Evolutionary conservation across 1,140 invertebrate species (phyloP).

Genomic region (Wiebesia pumilae): DNA sequence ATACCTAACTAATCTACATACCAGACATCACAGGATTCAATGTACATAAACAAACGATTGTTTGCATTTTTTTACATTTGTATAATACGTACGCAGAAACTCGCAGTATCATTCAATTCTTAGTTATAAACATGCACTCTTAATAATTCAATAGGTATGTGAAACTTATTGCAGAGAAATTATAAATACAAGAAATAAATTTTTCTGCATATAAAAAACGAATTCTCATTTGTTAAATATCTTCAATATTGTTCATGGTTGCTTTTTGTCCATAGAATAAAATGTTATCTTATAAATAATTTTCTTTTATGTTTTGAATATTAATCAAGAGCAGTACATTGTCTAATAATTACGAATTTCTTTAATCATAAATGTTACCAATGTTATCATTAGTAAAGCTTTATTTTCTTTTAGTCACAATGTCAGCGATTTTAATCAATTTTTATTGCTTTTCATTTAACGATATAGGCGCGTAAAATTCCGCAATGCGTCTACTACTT

Average conservation of each 20-base stretch:
- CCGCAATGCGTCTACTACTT: constrained; percentile 81
- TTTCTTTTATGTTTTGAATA: constrained; percentile 5
- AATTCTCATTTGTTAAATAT: constrained; percentile 8
- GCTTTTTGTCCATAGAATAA: constrained; percentile 29
- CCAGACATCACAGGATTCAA: constrained; percentile 51
- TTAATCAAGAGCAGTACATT: constrained; percentile 22
- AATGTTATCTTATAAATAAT: constrained; percentile 9
- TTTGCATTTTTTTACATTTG: constrained; percentile 53
- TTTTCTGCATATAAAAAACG: constrained; percentile 30
- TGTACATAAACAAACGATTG: constrained; percentile 50
- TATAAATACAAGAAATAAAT: constrained; percentile 39
- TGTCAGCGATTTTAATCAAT: constrained; percentile 13
- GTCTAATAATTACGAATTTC: constrained; percentile 19
- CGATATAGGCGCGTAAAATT: constrained; percentile 87
- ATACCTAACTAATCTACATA: constrained; percentile 41
- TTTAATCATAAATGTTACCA: constrained; percentile 36
- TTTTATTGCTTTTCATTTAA: constrained; percentile 69
- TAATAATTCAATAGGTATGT: constrained; percentile 33
- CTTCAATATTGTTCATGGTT: constrained; percentile 9
- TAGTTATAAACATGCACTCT: constrained; percentile 42
- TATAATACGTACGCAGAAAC: constrained; percentile 45
- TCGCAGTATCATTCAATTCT: constrained; percentile 43
- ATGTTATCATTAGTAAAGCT: constrained; percentile 37
- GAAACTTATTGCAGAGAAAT: constrained; percentile 45
- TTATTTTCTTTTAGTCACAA: constrained; percentile 19